Base-by-base conservation (phyloP, 1,140 invertebrate species). In the Antheraea pernyi region DNA sequence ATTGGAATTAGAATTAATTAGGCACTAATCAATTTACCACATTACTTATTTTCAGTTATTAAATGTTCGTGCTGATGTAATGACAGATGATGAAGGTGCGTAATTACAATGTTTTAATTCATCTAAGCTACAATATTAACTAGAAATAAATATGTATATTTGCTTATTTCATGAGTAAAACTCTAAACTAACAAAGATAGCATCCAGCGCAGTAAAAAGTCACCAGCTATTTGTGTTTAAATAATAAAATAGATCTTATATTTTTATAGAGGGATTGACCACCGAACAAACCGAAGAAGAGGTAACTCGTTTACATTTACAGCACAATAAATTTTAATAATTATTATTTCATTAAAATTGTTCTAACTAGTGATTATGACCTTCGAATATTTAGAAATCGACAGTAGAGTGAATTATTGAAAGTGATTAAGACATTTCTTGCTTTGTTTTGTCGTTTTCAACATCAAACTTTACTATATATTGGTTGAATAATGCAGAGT, bases 251-350 rank as follows among this genome's bases (percentile, higher is more conserved):
- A 8, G 3, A 18, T 42, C n/a, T 39, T 39, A 13, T 72, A 70
- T 8, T 70, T 78, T 76, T 60, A 36, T 69, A 84, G 82, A 83
- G 42, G 48, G 75, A 11, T 64, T 37, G 13, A 71, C 79, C 53
- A 86, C 78, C 2, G 85, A 86, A 69, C 73, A 71, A 16, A 58
- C 59, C 2, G 85, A 86, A 72, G 85, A 86, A 77, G 85, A 86
- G 74, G 85, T 86, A 77, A 58, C 10, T 59, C 7, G 46, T 16
- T 53, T 53, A 5, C 13, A 13, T 16, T 16, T 16, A 53, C 13
- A 53, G 5, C 16, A 63, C 37, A 37, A 60, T 60, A 60, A 19
- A 60, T 60, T 60, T 60, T 11, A 9, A 60, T 19, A 60, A n/a
- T 10, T 18, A 19, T 60, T 60, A 60, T 42, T 0, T 42, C 0